Conservation (phyloP, 1,140 invertebrate species). For the Trypoxylus dichotomus region DNA sequence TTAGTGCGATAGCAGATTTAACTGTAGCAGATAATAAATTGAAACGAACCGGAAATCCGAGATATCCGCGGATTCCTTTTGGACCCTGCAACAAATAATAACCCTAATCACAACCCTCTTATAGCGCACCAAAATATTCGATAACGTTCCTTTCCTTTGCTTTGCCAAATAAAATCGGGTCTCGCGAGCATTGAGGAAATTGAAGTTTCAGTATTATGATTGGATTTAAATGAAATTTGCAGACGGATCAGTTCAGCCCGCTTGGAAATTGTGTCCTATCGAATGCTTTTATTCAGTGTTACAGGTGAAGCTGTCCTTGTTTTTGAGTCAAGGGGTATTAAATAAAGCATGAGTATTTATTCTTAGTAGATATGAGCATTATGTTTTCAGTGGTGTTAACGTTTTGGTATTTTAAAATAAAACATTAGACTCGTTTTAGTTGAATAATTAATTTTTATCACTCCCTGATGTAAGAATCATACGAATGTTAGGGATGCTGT, state of each 20-base stretch:
- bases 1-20: not conserved
- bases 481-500: too few relatives aligned
- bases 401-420: too few relatives aligned
- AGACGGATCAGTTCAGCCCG: not conserved
- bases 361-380: too few relatives aligned
- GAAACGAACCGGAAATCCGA: slow-evolving; percentile 60
- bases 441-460: too few relatives aligned
- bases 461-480: too few relatives aligned
- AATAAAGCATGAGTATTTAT: too few relatives aligned
- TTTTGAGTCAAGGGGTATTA: not conserved
- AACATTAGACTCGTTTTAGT: too few relatives aligned
- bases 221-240: slow-evolving; percentile 22
- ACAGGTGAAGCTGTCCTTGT: not conserved
- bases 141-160: not conserved
- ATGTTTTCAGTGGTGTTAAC: too few relatives aligned
- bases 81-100: slow-evolving; percentile 56
- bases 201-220: not conserved
- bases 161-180: not conserved
- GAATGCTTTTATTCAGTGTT: not conserved
- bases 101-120: slow-evolving; percentile 12
- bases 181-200: not conserved
- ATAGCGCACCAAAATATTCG: not conserved
- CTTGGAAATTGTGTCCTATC: not conserved
- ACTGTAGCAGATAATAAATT: not conserved
- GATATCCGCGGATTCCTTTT: slow-evolving; percentile 57